Evolutionary conservation across 2,797 vertebrate species (phyloP), one percentile per base, ranked within the genome.

Genomic region (Sebastes oblongus): DNA sequence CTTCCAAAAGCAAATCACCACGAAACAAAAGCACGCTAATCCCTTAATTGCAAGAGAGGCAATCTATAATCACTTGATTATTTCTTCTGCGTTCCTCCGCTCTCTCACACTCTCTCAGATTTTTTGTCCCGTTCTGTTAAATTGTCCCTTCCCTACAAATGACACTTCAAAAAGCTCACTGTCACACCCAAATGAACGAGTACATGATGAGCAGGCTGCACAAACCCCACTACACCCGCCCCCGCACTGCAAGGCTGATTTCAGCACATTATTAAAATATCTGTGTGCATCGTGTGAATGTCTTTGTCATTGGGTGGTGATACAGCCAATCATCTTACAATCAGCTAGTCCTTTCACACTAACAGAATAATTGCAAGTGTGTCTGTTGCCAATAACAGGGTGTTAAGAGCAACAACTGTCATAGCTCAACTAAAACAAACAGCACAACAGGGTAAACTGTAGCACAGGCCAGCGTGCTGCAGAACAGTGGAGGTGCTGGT

Each of bases 311-410:
- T 18, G 16, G 76, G 72, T 81, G 87, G 81, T 50, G 78, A 90
- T 88, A 78, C 66, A 82, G 60, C 80, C 78, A 86, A 88, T 94
- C 85, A 89, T 67, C 42, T 77, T 52, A 72, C 80, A 93, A 92
- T 93, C 90, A 93, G 76, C 62, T 9, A 20, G 59, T 72, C 77
- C 70, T 86, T 89, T 91, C 69, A 81, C 64, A 58, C 66, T 83
- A 90, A 92, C 74, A 58, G 71, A 86, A 90, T 91, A 92, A 94
- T 94, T 92, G 80, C 79, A 80, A 67, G 85, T 90, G 79, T 71
- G 74, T 82, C 58, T 75, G 76, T 59, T 78, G 77, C 78, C 88
- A 88, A 92, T 88, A 88, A 88, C 66, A 78, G 75, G 73, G 66
- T 82, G 82, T 79, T 79, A 70, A 83, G 76, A 85, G 58, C 66